phyloP scores from a whole-genome alignment of 2,113 vertebrate genomes.

The Salvelinus namaycush region DNA sequence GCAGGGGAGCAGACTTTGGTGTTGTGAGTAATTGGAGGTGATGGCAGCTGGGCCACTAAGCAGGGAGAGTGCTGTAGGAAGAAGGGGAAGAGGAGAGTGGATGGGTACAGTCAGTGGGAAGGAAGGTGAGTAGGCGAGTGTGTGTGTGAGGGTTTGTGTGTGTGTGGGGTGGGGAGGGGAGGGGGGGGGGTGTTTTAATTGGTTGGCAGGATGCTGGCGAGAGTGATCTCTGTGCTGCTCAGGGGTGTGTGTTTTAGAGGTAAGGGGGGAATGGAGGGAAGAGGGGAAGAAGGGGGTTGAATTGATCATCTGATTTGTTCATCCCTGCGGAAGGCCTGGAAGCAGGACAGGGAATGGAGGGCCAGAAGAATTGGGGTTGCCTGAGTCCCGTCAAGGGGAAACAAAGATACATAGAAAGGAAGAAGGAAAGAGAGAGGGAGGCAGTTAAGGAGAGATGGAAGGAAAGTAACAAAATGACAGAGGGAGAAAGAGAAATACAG shows the following conservation, averaged over 20 bases:
- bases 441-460: neutral
- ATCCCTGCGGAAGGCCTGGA: conserved; percentile 61
- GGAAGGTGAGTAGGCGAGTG: neutral
- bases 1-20: conserved; percentile 42
- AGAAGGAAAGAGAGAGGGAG: conserved; percentile 12
- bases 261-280: neutral
- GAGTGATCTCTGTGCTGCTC: conserved; percentile 37
- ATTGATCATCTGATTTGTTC: conserved; percentile 73
- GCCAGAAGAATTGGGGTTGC: conserved; percentile 56
- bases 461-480: neutral
- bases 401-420: conserved; percentile 62
- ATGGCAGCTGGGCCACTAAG: conserved; percentile 45
- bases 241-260: neutral
- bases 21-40: conserved; percentile 60
- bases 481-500: neutral
- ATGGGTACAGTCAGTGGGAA: conserved; percentile 29
- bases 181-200: conserved; percentile 51
- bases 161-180: neutral
- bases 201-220: conserved; percentile 57
- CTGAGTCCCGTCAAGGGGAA: conserved; percentile 58
- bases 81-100: conserved; percentile 29
- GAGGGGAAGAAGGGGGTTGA: conserved; percentile 21
- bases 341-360: conserved; percentile 39
- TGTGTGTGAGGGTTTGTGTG: neutral
- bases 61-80: conserved; percentile 17